These are phyloP conservation scores for Battus philenor DNA, from an alignment of 1,140 invertebrate species.

Conservation along the genomic window DNA sequence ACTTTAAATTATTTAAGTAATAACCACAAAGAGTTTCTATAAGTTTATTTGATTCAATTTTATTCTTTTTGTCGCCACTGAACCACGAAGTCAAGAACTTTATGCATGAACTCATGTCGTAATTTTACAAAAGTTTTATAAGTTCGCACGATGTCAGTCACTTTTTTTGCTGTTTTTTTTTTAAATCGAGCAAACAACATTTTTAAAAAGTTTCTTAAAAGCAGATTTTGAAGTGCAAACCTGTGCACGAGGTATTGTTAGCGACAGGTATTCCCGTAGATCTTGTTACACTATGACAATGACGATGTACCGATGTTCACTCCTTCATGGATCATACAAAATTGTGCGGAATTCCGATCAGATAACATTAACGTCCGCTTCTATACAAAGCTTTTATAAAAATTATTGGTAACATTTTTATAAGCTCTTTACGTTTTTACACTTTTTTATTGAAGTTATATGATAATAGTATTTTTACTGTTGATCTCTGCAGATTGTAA, in stretches of 20 bases:
- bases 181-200: not conserved
- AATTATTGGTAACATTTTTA: constrained; percentile 30
- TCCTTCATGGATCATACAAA: constrained; percentile 44
- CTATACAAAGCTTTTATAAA: constrained; percentile 41
- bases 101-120: no score
- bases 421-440: constrained; percentile 28
- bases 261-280: constrained; percentile 53
- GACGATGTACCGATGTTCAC: constrained; percentile 36
- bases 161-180: constrained; percentile 12
- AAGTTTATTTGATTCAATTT: no score
- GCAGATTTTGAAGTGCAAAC: constrained; percentile 40
- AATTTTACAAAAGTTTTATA: no score
- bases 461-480: no score
- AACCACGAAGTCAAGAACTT: no score
- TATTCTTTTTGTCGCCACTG: no score
- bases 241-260: constrained; percentile 37
- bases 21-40: no score
- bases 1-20: no score
- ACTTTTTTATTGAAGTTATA: constrained; percentile 1
- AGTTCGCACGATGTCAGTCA: constrained; percentile 12
- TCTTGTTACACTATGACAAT: constrained; percentile 59
- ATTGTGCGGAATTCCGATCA: constrained; percentile 64
- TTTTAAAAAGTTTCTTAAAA: constrained; percentile 31
- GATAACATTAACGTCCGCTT: constrained; percentile 58
- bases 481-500: no score